phyloP scores from a whole-genome alignment of 2,113 vertebrate species.

The Oreocharis arfaki region DNA sequence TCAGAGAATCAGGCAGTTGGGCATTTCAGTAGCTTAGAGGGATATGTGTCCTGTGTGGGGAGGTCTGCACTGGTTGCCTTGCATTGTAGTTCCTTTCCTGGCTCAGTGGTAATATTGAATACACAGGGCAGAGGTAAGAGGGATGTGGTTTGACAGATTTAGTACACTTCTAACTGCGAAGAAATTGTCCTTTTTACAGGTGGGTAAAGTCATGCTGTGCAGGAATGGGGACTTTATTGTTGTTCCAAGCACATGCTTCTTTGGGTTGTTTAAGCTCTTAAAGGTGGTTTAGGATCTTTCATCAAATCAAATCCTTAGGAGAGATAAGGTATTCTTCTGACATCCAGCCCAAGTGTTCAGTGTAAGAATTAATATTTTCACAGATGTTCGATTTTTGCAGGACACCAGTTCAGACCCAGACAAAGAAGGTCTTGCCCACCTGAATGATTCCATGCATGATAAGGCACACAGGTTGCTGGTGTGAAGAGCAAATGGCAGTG shows the following conservation, averaged over 20 bases:
- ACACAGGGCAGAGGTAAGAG: not conserved
- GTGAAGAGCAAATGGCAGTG: not conserved
- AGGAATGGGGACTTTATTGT: not conserved
- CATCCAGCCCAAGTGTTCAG: not conserved
- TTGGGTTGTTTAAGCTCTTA: not conserved
- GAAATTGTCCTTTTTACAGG: not conserved
- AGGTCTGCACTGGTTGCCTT: not conserved
- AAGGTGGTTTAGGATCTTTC: not conserved
- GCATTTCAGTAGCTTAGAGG: not conserved
- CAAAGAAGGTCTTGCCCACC: not conserved
- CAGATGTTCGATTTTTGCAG: not conserved
- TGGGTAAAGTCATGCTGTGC: not conserved
- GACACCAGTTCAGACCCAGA: not conserved
- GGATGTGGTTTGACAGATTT: constrained; percentile 2
- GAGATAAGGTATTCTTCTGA: not conserved
- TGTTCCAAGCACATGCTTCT: not conserved
- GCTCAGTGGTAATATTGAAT: not conserved
- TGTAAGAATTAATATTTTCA: not conserved
- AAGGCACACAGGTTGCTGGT: not conserved
- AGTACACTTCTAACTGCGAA: not conserved
- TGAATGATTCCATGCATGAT: not conserved
- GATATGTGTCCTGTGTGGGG: not conserved
- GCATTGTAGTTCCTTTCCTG: not conserved
- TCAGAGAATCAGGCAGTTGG: not conserved
- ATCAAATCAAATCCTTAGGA: not conserved